Conservation (phyloP, 2,113 vertebrate genomes). For the Nibea albiflora region DNA sequence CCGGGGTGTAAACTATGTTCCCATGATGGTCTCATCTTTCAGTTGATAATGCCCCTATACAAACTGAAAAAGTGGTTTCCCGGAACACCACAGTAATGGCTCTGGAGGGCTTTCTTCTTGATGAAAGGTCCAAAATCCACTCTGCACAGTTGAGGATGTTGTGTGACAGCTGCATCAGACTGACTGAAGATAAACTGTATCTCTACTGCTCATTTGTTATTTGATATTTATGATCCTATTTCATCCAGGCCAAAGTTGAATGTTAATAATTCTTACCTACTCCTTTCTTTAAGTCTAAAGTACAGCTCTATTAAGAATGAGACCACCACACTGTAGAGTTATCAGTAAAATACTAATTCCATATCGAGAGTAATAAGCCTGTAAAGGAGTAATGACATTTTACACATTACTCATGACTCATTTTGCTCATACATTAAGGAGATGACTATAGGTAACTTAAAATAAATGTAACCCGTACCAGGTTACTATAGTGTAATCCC, state of each 20-base stretch:
- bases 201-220: background rate
- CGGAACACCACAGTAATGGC: constrained; percentile 20
- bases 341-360: background rate
- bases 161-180: constrained; percentile 39
- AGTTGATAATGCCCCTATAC: constrained; percentile 19
- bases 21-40: constrained; percentile 14
- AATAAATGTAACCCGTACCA: no score
- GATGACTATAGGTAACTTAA: background rate
- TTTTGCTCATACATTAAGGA: constrained; percentile 22
- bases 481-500: no score
- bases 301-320: background rate
- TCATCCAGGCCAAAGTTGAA: background rate
- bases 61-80: constrained; percentile 43
- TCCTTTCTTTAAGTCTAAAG: background rate
- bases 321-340: background rate
- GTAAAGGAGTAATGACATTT: background rate
- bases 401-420: background rate
- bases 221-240: background rate
- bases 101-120: constrained; percentile 11
- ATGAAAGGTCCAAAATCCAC: constrained; percentile 40
- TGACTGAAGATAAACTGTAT: constrained; percentile 2
- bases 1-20: constrained; percentile 30
- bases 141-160: constrained; percentile 12
- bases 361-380: background rate
- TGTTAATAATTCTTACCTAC: background rate